phyloP scores from a whole-genome alignment of 2,888 invertebrate genomes.

The Halictus ligatus region DNA sequence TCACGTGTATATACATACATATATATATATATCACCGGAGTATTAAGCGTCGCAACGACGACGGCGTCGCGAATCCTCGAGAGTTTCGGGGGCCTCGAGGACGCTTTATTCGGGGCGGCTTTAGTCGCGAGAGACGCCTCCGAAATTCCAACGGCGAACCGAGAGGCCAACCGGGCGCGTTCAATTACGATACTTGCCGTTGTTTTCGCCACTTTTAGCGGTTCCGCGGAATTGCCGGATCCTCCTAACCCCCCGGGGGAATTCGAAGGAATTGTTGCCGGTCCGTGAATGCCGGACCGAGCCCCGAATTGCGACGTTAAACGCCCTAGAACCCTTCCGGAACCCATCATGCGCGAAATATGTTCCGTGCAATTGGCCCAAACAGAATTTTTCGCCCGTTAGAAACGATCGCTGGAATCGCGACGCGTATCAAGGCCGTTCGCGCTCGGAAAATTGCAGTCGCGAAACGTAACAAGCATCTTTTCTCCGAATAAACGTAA shows the following conservation, averaged over 20 bases:
- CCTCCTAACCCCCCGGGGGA: too few relatives aligned
- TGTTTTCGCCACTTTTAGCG: constrained; percentile 11
- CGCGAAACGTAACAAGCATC: too few relatives aligned
- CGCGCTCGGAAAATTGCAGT: too few relatives aligned
- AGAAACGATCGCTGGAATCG: neutral
- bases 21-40: constrained; percentile 27
- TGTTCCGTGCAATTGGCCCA: neutral
- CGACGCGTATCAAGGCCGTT: neutral
- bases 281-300: neutral
- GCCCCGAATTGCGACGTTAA: neutral
- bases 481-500: too few relatives aligned
- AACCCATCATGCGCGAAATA: neutral
- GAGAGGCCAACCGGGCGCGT: neutral
- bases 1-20: neutral
- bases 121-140: neutral
- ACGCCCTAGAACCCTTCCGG: neutral
- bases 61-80: constrained; percentile 5
- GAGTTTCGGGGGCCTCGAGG: constrained; percentile 13
- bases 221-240: neutral
- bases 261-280: neutral
- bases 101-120: neutral
- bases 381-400: neutral
- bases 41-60: constrained; percentile 20
- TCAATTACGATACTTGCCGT: constrained; percentile 2
- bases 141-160: constrained; percentile 18